Evolutionary conservation across 2,113 vertebrate species (phyloP), one percentile per base, ranked within the genome.

Genomic region (Lathamus discolor): DNA sequence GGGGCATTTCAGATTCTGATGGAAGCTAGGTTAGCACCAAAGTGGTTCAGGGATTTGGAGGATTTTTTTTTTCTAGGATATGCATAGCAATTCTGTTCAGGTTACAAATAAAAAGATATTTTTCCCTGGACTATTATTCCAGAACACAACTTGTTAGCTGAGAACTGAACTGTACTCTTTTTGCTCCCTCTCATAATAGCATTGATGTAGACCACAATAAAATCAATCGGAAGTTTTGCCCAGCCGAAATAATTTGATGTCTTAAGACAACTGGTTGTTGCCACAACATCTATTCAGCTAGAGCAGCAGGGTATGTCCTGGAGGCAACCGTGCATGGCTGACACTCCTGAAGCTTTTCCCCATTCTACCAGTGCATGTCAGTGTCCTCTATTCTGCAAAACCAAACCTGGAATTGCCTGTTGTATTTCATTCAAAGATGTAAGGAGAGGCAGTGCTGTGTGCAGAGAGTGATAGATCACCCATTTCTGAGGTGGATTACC

Each of bases 241-340:
- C 35, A 31, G 2, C 3, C 43, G 81, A 41, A 59, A 22, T 19
- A 1, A 10, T 66, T 37, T 43, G 28, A 24, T 43, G 48, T 9
- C 51, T 59, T 63, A 4, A 1, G 11, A 39, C 33, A 44, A 16
- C 20, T 43, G 19, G 2, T 7, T 37, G 64, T 29, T 83, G 57
- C n/a, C 17, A 16, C 51, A 18, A 31, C 3, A 2, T 16, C 46
- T 27, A 0, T 23, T 67, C 27, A 39, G 46, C 41, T 37, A 13
- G 8, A 63, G 51, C 57, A 72, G 1, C 7, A 10, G 27, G 5
- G 9, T 14, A 2, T 27, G 52, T 41, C 25, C 48, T 54, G 28
- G 52, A 33, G 18, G 17, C 5, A 37, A 1, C 9, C 23, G 7
- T 0, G 2, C 29, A 51, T 49, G 20, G 15, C 0, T 78, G 41